Percentiles rank a stretch among this genome's conserved stretches.
These are phyloP conservation scores for Hesperophylax magnus DNA, from an alignment of 1,140 invertebrate species.

Conservation along the genomic window DNA sequence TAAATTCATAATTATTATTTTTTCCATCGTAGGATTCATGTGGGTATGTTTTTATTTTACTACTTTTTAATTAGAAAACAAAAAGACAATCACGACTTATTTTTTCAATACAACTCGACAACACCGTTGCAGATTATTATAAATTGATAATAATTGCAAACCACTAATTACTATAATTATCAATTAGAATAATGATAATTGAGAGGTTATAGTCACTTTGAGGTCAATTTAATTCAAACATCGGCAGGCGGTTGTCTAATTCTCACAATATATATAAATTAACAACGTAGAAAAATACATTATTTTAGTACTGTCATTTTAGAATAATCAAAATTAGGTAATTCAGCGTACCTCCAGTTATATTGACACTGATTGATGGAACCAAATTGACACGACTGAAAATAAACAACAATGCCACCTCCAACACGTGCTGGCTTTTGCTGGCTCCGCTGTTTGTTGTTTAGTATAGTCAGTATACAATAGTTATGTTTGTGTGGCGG, in stretches of 20 bases:
- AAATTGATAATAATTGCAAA: too few species aligned
- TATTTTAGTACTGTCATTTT: conserved; percentile 14
- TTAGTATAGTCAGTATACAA: neutral
- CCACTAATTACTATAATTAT: too few species aligned
- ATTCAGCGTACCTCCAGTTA: conserved; percentile 9
- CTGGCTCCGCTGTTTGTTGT: neutral
- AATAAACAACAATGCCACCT: conserved; percentile 21
- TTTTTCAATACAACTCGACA: too few species aligned
- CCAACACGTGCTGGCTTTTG: conserved; percentile 29
- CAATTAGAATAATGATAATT: neutral
- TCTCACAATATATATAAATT: neutral
- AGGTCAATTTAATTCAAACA: conserved; percentile 31
- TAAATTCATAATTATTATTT: too few species aligned
- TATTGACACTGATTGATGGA: neutral
- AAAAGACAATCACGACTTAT: too few species aligned
- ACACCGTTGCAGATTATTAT: too few species aligned
- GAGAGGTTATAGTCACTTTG: conserved; percentile 17
- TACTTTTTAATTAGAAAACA: too few species aligned
- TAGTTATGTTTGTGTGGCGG: too few species aligned
- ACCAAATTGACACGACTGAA: conserved; percentile 25
- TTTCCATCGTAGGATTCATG: too few species aligned
- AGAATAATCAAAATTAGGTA: neutral
- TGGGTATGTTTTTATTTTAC: too few species aligned
- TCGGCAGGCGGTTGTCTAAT: neutral
- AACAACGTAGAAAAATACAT: neutral